A percentile compares a stretch with the other conserved stretches of the same genome.
Evolutionary conservation across 2,888 invertebrate genomes (phyloP).

Genomic region (Hermodice carunculata): DNA sequence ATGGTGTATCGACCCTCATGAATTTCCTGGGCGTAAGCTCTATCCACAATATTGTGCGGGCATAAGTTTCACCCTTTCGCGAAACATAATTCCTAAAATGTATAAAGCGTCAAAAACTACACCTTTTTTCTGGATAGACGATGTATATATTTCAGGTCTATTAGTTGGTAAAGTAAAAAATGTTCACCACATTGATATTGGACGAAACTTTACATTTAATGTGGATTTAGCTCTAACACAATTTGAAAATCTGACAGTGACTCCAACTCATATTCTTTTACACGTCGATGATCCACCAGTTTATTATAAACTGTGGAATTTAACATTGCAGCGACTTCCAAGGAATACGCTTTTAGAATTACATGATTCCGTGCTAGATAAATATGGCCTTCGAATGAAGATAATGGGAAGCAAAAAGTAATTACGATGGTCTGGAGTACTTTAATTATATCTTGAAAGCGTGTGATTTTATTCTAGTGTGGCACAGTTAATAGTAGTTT

Average conservation of each 20-base stretch:
- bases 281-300: slow-evolving; percentile 21
- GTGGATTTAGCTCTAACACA: slow-evolving; percentile 26
- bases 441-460: too few relatives aligned
- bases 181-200: slow-evolving; percentile 69
- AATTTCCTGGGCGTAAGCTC: slow-evolving; percentile 36
- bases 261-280: slow-evolving; percentile 16
- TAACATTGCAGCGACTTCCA: slow-evolving; percentile 5
- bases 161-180: slow-evolving; percentile 46
- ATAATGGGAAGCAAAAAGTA: too few relatives aligned
- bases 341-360: too few relatives aligned
- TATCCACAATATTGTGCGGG: slow-evolving; percentile 63
- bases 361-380: too few relatives aligned
- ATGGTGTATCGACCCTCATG: slow-evolving; percentile 41
- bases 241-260: slow-evolving; percentile 9
- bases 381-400: too few relatives aligned
- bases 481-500: too few relatives aligned
- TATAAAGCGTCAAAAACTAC: slow-evolving; percentile 48
- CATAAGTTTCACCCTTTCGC: slow-evolving; percentile 50
- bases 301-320: slow-evolving; percentile 24
- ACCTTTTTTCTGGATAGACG: slow-evolving; percentile 59
- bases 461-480: too few relatives aligned
- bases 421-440: too few relatives aligned
- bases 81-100: slow-evolving; percentile 47
- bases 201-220: slow-evolving; percentile 91
- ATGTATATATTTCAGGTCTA: slow-evolving; percentile 61